Percentiles rank a stretch among this genome's conserved stretches.
Evolutionary conservation across 1,140 invertebrate genomes (phyloP).

Genomic region (Conus betulinus): DNA sequence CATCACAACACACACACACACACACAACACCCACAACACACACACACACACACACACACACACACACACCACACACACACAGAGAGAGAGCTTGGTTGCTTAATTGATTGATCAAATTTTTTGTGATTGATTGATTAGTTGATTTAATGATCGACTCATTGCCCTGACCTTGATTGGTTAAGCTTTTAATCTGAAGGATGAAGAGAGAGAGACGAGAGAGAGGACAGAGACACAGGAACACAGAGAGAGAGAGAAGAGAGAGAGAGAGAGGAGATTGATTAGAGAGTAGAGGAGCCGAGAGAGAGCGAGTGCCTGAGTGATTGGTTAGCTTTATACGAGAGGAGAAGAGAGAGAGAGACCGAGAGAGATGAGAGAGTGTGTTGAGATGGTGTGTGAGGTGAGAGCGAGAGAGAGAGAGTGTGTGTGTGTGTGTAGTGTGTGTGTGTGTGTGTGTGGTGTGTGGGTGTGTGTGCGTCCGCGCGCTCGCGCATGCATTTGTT

Average conservation of each 20-base stretch:
- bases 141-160: too few species aligned
- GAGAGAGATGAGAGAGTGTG: constrained; percentile 13
- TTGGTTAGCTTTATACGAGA: too few species aligned
- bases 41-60: too few species aligned
- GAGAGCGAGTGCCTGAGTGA: constrained; percentile 7
- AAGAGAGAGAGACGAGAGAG: neutral
- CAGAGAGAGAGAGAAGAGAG: neutral
- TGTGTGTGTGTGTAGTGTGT: neutral
- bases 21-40: too few species aligned
- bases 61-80: too few species aligned
- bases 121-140: too few species aligned
- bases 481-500: too few species aligned
- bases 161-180: too few species aligned
- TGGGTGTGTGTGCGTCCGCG: too few species aligned
- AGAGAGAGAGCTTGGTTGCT: too few species aligned
- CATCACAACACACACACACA: too few species aligned
- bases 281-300: constrained; percentile 10
- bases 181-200: neutral
- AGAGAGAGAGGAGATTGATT: neutral
- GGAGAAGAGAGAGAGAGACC: constrained; percentile 22
- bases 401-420: neutral
- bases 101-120: too few species aligned
- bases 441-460: neutral
- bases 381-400: neutral
- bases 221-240: neutral